Base-by-base conservation (phyloP, 1,140 invertebrate genomes). In the Cyclargus thomasi region DNA sequence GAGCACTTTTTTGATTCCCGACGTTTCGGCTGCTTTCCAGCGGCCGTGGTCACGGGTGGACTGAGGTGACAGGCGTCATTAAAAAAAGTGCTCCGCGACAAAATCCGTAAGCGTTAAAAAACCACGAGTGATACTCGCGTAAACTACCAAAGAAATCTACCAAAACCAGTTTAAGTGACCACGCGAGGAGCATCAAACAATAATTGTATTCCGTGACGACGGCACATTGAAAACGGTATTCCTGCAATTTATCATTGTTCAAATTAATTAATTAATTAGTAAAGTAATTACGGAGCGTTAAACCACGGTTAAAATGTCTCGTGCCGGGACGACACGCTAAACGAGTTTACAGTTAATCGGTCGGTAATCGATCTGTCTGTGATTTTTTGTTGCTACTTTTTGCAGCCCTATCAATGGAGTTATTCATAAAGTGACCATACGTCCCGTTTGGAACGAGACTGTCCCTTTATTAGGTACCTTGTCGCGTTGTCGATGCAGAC, bases 251-350 rank as follows among this genome's bases (percentile, higher is more conserved):
- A 47, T 47, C 5, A 47, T 47, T 47, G 39, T 47, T 47, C 39
- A 47, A 47, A 47, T 47, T 47, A 47, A 47, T 47, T 47, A 47
- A 47, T 47, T 47, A 47, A 47, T 47, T 47, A 47, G 39, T 47
- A 47, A 47, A 29, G 39, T 47, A 16, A 47, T 47, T 47, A 47
- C 39, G 14, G 39, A 47, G 39, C 39, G 39, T 47, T 47, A 47
- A 47, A 47, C 39, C 14, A 11, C 14, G 4, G 29, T 29, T 29
- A 7, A 29, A 29, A 29, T 29, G 29, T 47, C 11, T 47, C 39
- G 39, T 47, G 39, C 39, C 39, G 39, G 39, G 39, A 8, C 39
- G 39, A 47, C 39, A 47, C 39, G 39, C 39, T 11, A 47, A 47
- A 47, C 39, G 39, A 14, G 10, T 47, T 35, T 47, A 47, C 14